Conservation (phyloP, 2,888 invertebrate species). For the Netelia virgata region DNA sequence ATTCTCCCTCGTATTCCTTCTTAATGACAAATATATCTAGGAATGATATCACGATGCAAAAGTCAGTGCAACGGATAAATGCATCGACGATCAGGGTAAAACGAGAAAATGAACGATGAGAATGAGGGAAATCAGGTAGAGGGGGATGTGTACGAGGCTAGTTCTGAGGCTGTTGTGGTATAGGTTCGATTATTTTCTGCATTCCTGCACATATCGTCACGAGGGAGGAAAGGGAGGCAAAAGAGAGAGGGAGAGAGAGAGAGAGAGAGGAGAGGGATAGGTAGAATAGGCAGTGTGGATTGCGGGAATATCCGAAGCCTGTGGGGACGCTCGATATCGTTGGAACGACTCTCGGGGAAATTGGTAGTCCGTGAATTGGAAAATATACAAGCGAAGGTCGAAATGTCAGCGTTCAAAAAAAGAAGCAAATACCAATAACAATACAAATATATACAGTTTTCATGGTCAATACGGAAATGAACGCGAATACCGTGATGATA, state of each 20-base stretch:
- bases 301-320: slow-evolving; percentile 1
- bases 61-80: slow-evolving; percentile 32
- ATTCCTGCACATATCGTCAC: background rate
- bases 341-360: slow-evolving; percentile 18
- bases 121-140: background rate
- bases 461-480: background rate
- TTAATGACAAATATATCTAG: slow-evolving; percentile 2
- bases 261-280: too few species aligned
- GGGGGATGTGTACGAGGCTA: background rate
- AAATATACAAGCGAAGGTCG: slow-evolving; percentile 26
- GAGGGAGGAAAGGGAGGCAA: background rate
- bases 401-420: slow-evolving; percentile 18
- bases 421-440: slow-evolving; percentile 2
- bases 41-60: slow-evolving; percentile 18
- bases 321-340: slow-evolving; percentile 25
- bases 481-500: background rate
- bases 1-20: slow-evolving; percentile 13
- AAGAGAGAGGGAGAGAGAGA: too few species aligned
- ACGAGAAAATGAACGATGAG: background rate
- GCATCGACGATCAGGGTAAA: slow-evolving; percentile 7
- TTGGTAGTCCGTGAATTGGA: slow-evolving; percentile 18
- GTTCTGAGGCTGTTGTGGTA: background rate
- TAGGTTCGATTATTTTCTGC: slow-evolving; percentile 39
- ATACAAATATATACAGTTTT: background rate
- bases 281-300: slow-evolving; percentile 9